Percentiles rank a stretch among this genome's conserved stretches.
Conservation (phyloP, 2,113 vertebrate species). For the Corapipo altera region DNA sequence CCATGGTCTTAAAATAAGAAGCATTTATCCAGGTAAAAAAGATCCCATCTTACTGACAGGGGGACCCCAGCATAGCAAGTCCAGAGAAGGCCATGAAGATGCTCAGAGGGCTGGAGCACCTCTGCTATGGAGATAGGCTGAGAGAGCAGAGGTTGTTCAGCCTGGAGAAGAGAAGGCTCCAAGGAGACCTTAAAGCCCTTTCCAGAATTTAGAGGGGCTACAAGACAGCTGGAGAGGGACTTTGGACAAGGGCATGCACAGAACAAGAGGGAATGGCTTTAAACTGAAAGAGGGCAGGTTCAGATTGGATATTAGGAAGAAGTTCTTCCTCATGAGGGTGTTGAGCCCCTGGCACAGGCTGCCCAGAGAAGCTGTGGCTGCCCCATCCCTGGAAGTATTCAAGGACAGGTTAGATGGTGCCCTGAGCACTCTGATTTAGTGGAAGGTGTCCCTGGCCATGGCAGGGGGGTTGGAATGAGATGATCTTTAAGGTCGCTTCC, state of each 20-base stretch:
- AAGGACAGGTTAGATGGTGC: not conserved
- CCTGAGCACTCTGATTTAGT: not conserved
- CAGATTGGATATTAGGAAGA: not conserved
- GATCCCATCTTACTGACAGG: not conserved
- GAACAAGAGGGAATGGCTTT: not conserved
- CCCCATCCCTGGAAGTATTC: not conserved
- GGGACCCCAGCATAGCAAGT: accelerated
- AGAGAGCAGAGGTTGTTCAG: not conserved
- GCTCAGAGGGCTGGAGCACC: not conserved
- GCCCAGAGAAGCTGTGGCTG: not conserved
- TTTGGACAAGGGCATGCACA: not conserved
- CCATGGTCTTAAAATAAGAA: not conserved
- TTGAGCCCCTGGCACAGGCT: not conserved
- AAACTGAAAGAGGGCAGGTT: not conserved
- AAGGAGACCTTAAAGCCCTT: not conserved
- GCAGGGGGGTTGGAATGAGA: not conserved
- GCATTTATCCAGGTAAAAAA: not conserved
- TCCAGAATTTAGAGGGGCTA: not conserved
- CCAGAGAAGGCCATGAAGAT: not conserved
- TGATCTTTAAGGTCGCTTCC: not conserved
- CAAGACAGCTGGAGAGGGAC: not conserved
- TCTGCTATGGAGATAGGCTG: not conserved
- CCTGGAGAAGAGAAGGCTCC: not conserved
- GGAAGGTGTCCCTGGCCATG: not conserved
- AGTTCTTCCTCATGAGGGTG: not conserved